These are phyloP conservation scores for Leuciscus waleckii DNA, from an alignment of 2,797 vertebrate genomes.

Conservation along the genomic window DNA sequence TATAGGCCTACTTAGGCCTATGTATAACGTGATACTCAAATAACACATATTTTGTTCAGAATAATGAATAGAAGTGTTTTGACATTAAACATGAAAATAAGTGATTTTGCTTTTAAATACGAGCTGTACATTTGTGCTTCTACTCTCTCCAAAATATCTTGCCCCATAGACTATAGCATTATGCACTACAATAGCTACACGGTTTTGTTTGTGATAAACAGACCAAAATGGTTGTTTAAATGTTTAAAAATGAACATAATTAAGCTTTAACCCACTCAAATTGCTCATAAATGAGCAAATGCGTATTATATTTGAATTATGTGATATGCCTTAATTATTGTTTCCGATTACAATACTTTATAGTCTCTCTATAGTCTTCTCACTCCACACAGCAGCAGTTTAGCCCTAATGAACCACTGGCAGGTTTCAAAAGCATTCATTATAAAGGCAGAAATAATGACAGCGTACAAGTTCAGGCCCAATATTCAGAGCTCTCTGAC, in stretches of 20 bases:
- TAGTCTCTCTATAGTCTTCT: not conserved
- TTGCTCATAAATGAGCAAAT: not conserved
- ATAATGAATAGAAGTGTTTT: not conserved
- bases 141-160: not conserved
- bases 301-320: not conserved
- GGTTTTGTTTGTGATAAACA: not conserved
- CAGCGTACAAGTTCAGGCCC: not conserved
- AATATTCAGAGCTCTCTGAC: slow-evolving; percentile 9
- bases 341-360: not conserved
- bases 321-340: not conserved
- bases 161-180: not conserved
- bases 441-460: slow-evolving; percentile 25
- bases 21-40: not conserved
- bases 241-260: not conserved
- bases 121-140: too few relatives aligned
- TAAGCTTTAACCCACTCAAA: not conserved
- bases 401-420: not conserved
- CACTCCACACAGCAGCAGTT: not conserved
- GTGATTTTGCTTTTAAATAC: not conserved
- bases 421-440: not conserved
- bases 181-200: not conserved
- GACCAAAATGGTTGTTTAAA: not conserved
- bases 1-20: not conserved
- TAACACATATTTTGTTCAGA: not conserved
- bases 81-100: not conserved